These are phyloP conservation scores for Folsomia manolachei DNA, from an alignment of 2,888 invertebrate genomes.

Conservation along the genomic window DNA sequence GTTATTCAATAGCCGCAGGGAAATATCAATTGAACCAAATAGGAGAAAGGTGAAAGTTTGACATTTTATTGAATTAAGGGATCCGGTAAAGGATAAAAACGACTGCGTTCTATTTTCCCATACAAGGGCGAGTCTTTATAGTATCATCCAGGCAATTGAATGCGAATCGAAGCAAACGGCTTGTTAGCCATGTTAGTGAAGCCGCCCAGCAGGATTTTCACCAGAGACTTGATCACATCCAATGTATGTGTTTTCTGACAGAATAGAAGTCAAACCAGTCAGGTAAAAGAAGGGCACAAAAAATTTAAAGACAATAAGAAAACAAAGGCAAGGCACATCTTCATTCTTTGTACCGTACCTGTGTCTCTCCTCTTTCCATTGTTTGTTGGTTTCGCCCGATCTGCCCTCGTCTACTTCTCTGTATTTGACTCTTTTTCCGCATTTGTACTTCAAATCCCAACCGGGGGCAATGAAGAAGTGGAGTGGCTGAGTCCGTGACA, in stretches of 20 bases:
- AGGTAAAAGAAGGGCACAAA: neutral
- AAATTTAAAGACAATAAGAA: neutral
- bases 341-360: neutral
- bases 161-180: neutral
- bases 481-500: neutral
- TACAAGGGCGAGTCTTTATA: no score
- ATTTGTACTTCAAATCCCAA: neutral
- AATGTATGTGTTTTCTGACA: neutral
- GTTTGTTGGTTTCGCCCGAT: no score
- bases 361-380: no score
- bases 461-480: neutral
- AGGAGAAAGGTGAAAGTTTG: neutral
- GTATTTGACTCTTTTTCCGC: neutral
- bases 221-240: neutral
- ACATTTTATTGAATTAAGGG: slow-evolving; percentile 10
- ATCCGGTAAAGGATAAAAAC: neutral
- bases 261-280: neutral
- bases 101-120: neutral
- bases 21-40: neutral
- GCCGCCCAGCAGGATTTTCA: neutral
- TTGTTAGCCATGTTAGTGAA: neutral
- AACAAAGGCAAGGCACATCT: neutral
- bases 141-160: neutral
- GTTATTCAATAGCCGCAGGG: neutral
- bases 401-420: neutral